phyloP scores from a whole-genome alignment of 2,888 invertebrate genomes.

The Pristionchus entomophagus region DNA sequence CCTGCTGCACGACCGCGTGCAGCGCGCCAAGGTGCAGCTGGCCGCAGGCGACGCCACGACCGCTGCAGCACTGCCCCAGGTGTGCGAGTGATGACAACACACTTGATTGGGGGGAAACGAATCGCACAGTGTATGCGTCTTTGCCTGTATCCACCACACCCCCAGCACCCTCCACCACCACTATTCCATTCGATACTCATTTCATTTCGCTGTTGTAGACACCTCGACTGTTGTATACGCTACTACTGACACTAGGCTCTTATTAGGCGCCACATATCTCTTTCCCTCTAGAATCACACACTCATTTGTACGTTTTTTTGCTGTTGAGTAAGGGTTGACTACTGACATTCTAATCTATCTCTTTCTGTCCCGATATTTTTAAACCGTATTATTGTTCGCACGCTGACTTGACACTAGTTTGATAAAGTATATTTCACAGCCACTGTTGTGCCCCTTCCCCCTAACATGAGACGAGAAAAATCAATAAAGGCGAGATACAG shows the following conservation, averaged over 20 bases:
- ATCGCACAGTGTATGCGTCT: neutral
- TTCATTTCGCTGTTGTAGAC: no score
- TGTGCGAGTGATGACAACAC: neutral
- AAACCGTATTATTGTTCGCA: neutral
- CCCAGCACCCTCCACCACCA: no score
- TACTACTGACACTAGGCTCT: conserved; percentile 2
- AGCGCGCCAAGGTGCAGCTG: conserved; percentile 42
- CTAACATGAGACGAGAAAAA: no score
- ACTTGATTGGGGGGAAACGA: neutral
- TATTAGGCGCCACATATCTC: neutral
- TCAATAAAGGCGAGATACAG: no score
- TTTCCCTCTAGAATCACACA: neutral
- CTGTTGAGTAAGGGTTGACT: neutral
- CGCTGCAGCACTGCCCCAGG: conserved; percentile 35
- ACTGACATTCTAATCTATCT: neutral
- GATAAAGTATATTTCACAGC: conserved; percentile 30
- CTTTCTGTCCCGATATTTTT: neutral
- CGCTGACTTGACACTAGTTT: conserved; percentile 26
- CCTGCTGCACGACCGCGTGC: conserved; percentile 50
- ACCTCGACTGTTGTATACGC: neutral
- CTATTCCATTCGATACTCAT: no score
- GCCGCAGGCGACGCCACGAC: neutral
- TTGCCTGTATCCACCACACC: no score
- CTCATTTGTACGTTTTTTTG: conserved; percentile 17
- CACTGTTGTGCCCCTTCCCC: neutral